Evolutionary conservation across 2,888 invertebrate genomes (phyloP).

Genomic region (Rosalia funebris): DNA sequence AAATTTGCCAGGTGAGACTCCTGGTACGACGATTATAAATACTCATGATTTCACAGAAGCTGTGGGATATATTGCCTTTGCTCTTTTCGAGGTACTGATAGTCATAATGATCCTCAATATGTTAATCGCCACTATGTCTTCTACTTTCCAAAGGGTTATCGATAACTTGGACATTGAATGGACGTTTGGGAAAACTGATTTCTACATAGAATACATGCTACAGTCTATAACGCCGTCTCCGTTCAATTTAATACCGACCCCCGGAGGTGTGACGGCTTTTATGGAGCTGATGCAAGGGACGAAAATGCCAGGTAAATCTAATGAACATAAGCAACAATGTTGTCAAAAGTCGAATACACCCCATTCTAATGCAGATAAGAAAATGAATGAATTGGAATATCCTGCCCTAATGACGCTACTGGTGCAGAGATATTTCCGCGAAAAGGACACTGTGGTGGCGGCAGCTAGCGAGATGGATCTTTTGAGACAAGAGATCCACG

Average conservation of each 20-base stretch:
- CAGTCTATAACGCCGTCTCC: conserved; percentile 77
- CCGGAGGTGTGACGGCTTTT: conserved; percentile 64
- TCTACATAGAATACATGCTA: conserved; percentile 78
- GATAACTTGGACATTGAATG: conserved; percentile 78
- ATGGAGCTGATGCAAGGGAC: conserved; percentile 66
- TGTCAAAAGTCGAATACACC: conserved; percentile 52
- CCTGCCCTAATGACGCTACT: conserved; percentile 70
- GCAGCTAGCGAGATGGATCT: conserved; percentile 63
- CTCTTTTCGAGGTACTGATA: conserved; percentile 75
- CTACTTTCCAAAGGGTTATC: conserved; percentile 76
- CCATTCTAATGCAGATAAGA: conserved; percentile 30
- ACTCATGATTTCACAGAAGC: conserved; percentile 72
- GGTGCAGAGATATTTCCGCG: conserved; percentile 71
- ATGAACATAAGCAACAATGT: conserved; percentile 63
- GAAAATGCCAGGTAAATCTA: conserved; percentile 53
- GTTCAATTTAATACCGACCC: conserved; percentile 75
- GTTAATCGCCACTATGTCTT: conserved; percentile 84
- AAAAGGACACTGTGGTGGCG: conserved; percentile 62
- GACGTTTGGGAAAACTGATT: conserved; percentile 79
- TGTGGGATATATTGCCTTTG: conserved; percentile 75
- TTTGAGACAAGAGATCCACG: conserved; percentile 65
- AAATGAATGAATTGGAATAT: conserved; percentile 61
- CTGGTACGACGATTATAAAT: conserved; percentile 66
- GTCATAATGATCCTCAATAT: conserved; percentile 80
- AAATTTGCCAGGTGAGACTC: conserved; percentile 66